Percentiles rank a stretch among this genome's conserved stretches.
These are phyloP conservation scores for Dinocampus coccinellae DNA, from an alignment of 2,888 invertebrate genomes.

Conservation along the genomic window DNA sequence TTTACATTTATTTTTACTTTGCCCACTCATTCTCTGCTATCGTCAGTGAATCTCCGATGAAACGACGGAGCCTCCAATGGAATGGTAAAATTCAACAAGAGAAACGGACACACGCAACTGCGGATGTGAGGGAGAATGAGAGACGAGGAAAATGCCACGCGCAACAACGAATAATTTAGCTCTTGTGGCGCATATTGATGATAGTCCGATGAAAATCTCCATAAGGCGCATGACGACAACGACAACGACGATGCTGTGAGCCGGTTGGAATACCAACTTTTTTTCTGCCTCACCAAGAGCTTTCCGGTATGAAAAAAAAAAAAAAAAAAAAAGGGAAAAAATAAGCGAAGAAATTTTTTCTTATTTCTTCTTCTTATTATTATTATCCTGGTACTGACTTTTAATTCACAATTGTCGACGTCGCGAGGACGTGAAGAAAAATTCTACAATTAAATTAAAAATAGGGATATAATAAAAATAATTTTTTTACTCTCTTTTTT, in stretches of 20 bases:
- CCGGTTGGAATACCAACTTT: slow-evolving; percentile 45
- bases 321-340: neutral
- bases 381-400: neutral
- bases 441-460: neutral
- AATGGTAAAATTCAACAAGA: slow-evolving; percentile 21
- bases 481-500: no score
- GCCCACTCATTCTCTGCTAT: neutral
- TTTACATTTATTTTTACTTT: slow-evolving; percentile 4
- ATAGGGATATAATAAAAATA: neutral
- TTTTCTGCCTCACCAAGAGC: slow-evolving; percentile 23
- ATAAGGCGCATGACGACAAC: slow-evolving; percentile 43
- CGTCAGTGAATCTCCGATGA: neutral
- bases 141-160: slow-evolving; percentile 31
- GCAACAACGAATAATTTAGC: slow-evolving; percentile 53
- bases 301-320: neutral
- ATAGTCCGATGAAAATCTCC: slow-evolving; percentile 50
- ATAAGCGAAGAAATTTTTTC: neutral
- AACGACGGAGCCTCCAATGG: neutral
- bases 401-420: neutral
- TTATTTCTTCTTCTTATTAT: neutral
- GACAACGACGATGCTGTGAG: slow-evolving; percentile 22
- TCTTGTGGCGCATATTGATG: slow-evolving; percentile 53
- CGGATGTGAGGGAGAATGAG: slow-evolving; percentile 13
- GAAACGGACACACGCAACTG: neutral
- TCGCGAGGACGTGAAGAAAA: neutral